Conservation (phyloP, 2,113 vertebrate genomes). For the Regulus satrapa region DNA sequence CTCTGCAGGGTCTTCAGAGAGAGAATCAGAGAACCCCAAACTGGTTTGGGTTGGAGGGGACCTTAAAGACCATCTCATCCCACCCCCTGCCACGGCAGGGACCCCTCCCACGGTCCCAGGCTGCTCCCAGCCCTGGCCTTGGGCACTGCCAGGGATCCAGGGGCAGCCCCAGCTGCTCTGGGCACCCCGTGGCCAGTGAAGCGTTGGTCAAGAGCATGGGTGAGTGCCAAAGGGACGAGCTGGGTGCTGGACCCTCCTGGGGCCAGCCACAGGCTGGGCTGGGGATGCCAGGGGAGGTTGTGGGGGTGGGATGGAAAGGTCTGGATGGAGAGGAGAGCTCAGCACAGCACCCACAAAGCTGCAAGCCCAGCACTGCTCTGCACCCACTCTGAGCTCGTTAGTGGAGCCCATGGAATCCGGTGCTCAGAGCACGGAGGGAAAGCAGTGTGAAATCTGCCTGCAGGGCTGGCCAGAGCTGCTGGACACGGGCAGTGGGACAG, state of each 20-base stretch:
- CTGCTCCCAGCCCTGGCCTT: background rate
- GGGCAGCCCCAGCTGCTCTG: background rate
- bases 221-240: fast-evolving
- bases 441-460: background rate
- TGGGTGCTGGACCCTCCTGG: background rate
- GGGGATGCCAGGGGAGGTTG: background rate
- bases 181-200: background rate
- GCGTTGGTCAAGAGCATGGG: no score
- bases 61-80: background rate
- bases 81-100: background rate
- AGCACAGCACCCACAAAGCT: background rate
- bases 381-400: fast-evolving
- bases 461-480: background rate
- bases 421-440: background rate
- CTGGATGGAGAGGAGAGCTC: background rate
- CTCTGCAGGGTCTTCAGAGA: background rate
- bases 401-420: background rate
- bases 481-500: background rate
- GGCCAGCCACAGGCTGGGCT: no score
- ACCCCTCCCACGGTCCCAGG: fast-evolving
- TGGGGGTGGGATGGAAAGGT: fast-evolving
- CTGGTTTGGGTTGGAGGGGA: background rate
- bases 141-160: background rate
- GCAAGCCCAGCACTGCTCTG: background rate
- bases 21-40: background rate